Conservation (phyloP, 2,113 vertebrate species). For the Psephotus haematonotus region DNA sequence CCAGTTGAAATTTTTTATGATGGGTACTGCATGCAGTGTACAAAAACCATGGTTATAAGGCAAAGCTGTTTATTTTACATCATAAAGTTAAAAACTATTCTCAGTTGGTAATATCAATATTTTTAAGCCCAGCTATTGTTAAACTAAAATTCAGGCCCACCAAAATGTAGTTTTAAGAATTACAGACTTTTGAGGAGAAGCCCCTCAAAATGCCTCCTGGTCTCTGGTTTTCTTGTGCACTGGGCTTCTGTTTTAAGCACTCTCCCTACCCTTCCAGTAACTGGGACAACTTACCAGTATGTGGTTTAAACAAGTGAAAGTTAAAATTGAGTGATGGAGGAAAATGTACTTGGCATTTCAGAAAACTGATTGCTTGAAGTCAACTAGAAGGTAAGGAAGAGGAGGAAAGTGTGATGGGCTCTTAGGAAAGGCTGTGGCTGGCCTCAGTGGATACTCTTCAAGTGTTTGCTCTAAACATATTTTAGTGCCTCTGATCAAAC, state of each 20-base stretch:
- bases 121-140: not conserved
- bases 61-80: not conserved
- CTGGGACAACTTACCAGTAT: not conserved
- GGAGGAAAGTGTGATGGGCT: not conserved
- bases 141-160: not conserved
- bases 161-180: not conserved
- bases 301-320: not conserved
- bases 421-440: not conserved
- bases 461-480: not conserved
- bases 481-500: not conserved
- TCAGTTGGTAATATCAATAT: not conserved
- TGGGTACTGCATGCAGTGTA: not conserved
- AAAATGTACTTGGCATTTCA: not conserved
- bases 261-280: accelerated
- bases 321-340: not conserved
- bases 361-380: not conserved
- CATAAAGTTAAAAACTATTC: not conserved
- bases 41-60: not conserved
- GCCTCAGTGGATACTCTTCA: not conserved
- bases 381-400: not conserved
- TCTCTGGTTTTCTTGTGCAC: not conserved
- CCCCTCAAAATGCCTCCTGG: not conserved
- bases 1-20: not conserved
- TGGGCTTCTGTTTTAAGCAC: not conserved
- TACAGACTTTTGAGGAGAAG: not conserved